Evolutionary conservation across 1,140 invertebrate species (phyloP), one percentile per base, ranked within the genome.

Genomic region (Musca vetustissima): DNA sequence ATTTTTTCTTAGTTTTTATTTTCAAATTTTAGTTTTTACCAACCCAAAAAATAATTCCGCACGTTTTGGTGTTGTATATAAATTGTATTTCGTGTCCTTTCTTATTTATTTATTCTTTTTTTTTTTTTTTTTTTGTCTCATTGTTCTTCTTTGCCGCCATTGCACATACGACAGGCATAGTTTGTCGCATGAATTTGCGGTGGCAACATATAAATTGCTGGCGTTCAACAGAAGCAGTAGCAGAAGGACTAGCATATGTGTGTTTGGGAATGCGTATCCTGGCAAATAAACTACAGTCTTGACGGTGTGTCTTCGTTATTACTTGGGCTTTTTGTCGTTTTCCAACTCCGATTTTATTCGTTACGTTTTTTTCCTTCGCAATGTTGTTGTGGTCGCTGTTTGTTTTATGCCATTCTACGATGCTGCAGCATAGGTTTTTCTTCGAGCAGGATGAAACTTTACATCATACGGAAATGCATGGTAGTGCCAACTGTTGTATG

Each of bases 61-160:
- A 61, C 28, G 28, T 61, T 61, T 36, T 61, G n/a, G 36, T 43
- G 36, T 43, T 43, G 36, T 43, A 36, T 43, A 61, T 43, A 61
- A 61, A 61, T 61, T 61, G 28, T 61, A 21, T 61, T 61, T 61
- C 57, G 57, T 61, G 57, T 36, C 17, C 28, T 36, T 19, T 32
- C n/a, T n/a, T n/a, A n/a, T n/a, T n/a, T n/a, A n/a, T n/a, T n/a
- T n/a, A n/a, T n/a, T n/a, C n/a, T n/a, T n/a, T n/a, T n/a, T n/a
- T n/a, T n/a, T n/a, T n/a, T n/a, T n/a, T n/a, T n/a, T 59, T 59
- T 28, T 32, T 59, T 59, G 15, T 59, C 24, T 28, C 28, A 28
- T 28, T 28, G 3, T 28, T 28, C 3, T 15, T 52, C 9, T 21
- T 52, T 52, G 9, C 21, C 36, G 7, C 49, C n/a, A 6, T 21